Base-by-base conservation (phyloP, 2,797 vertebrate genomes). In the Sebastes glaucus region DNA sequence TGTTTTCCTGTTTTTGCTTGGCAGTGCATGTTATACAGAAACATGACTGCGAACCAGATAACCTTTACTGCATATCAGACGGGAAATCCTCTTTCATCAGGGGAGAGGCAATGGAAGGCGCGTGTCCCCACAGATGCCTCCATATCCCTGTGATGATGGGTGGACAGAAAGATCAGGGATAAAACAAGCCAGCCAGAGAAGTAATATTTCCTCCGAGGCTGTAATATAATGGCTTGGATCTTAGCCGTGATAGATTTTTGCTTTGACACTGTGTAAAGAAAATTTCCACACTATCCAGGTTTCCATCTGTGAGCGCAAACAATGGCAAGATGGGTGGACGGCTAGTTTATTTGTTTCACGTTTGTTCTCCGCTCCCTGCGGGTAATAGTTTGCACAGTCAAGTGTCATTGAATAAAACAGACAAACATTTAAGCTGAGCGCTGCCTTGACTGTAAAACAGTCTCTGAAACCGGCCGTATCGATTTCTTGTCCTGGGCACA, bases 371-470 rank as follows among this genome's bases (percentile, higher is more conserved):
- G 55, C 85, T 95, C 93, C 91, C 91, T 49, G 71, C 89, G 90
- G 93, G 88, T 94, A 94, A 95, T 92, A 93, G 92, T 95, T 94
- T 95, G 93, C 93, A 82, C 90, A 89, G 89, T 65, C 38, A 95
- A 94, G 91, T 95, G 94, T 93, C 95, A 95, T 93, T 95, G 95
- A 96, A 95, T 95, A 95, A 95, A 96, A 95, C 91, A 94, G 94
- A 95, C 94, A 94, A 95, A 96, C 95, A 95, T 96, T 96, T 95
- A 96, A 92, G 91, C 90, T 52, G 84, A 92, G 91, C 79, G 90
- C 89, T 87, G 94, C 86, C 87, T 84, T 89, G 95, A 96, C 94
- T 96, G 94, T 94, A 94, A 96, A 96, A 95, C 90, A 95, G 93
- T 93, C 89, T 91, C 83, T 87, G 92, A 94, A 95, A 93, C 90